Percentiles rank a stretch among this genome's conserved stretches.
These are phyloP conservation scores for Globicephala melas DNA, from an alignment of 2,113 vertebrate species.

Conservation along the genomic window DNA sequence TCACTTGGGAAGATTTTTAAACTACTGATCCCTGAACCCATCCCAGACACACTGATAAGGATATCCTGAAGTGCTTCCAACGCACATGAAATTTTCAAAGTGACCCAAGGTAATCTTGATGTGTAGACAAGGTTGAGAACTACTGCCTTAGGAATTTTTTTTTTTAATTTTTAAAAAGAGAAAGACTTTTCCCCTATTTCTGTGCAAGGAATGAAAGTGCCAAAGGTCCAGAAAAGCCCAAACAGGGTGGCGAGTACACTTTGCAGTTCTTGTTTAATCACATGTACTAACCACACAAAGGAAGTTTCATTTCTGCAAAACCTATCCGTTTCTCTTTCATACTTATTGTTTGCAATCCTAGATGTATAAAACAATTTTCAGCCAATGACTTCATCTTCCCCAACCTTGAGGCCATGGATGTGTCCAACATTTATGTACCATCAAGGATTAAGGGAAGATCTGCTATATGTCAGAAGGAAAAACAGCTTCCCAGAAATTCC, in stretches of 20 bases:
- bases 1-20: background rate
- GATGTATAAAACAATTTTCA: background rate
- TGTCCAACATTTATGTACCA: background rate
- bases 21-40: background rate
- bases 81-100: background rate
- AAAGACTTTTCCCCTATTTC: background rate
- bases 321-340: constrained; percentile 49
- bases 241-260: background rate
- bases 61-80: background rate
- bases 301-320: constrained; percentile 47
- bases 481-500: constrained; percentile 91
- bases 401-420: background rate
- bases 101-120: background rate
- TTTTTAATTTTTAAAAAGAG: background rate
- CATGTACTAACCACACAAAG: constrained; percentile 40
- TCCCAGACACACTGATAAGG: background rate
- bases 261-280: constrained; percentile 53
- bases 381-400: background rate
- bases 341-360: background rate
- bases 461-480: constrained; percentile 82
- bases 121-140: background rate
- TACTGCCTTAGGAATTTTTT: background rate
- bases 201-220: constrained; percentile 25
- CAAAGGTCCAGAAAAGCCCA: constrained; percentile 37
- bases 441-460: background rate